Percentiles rank a stretch among this genome's conserved stretches.
phyloP scores from a whole-genome alignment of 2,888 invertebrate species.

The Dicyrtomina minuta region DNA sequence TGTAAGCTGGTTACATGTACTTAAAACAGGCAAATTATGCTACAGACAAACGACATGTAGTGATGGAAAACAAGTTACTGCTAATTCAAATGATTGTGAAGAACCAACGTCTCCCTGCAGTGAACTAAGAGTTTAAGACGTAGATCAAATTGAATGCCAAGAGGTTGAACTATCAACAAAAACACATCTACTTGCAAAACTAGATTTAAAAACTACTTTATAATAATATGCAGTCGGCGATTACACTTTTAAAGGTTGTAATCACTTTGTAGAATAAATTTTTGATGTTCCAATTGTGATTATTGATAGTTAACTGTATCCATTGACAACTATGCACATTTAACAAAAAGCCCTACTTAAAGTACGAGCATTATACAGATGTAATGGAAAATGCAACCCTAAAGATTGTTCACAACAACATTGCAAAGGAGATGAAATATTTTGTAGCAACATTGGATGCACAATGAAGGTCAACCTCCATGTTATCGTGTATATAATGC shows the following conservation, averaged over 20 bases:
- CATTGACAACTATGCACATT: background rate
- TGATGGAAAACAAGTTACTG: background rate
- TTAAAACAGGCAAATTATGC: background rate
- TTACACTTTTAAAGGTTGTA: background rate
- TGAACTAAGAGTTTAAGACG: background rate
- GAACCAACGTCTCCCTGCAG: background rate
- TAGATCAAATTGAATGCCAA: background rate
- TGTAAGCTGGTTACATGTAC: background rate
- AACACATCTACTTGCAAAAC: background rate
- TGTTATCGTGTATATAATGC: too few relatives aligned
- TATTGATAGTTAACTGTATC: background rate
- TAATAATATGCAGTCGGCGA: background rate
- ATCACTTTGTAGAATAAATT: background rate
- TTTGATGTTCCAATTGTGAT: background rate
- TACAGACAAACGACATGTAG: background rate
- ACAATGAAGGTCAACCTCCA: too few relatives aligned
- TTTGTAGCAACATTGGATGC: too few relatives aligned
- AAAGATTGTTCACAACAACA: too few relatives aligned
- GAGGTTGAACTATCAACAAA: too few relatives aligned
- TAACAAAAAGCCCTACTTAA: background rate
- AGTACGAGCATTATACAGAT: too few relatives aligned
- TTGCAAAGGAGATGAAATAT: too few relatives aligned
- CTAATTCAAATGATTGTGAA: background rate
- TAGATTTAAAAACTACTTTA: background rate
- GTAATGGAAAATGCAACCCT: too few relatives aligned